Percentiles rank a stretch among this genome's conserved stretches.
These are phyloP conservation scores for Linepithema humile DNA, from an alignment of 1,140 invertebrate species.

Conservation along the genomic window DNA sequence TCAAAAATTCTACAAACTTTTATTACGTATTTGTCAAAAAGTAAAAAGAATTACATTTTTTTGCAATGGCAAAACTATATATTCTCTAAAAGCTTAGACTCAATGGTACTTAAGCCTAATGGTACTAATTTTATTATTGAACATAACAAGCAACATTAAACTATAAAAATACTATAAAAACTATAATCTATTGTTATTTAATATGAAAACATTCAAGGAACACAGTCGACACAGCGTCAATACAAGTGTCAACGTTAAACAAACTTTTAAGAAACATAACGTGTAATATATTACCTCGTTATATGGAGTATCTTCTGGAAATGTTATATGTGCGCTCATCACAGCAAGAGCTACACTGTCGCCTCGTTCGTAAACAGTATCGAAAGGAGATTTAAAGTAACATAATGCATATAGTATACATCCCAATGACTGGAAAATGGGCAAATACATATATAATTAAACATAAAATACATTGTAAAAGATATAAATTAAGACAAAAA, in stretches of 20 bases:
- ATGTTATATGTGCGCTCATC: conserved; percentile 90
- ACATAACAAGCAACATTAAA: no score
- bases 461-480: background rate
- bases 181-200: no score
- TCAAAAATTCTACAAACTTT: no score
- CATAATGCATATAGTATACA: conserved; percentile 94
- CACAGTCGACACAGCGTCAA: background rate
- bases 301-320: conserved; percentile 89
- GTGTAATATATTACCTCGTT: conserved; percentile 84
- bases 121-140: no score
- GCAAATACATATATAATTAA: conserved; percentile 55
- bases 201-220: no score
- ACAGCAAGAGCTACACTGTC: conserved; percentile 95
- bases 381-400: conserved; percentile 94
- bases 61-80: no score
- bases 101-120: no score
- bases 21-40: no score
- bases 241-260: background rate
- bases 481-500: background rate
- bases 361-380: conserved; percentile 93
- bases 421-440: conserved; percentile 90
- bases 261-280: background rate
- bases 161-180: no score
- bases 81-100: no score
- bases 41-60: no score